A percentile compares a stretch with the other conserved stretches of the same genome.
Conservation (phyloP, 2,113 vertebrate species). For the Lophius piscatorius region DNA sequence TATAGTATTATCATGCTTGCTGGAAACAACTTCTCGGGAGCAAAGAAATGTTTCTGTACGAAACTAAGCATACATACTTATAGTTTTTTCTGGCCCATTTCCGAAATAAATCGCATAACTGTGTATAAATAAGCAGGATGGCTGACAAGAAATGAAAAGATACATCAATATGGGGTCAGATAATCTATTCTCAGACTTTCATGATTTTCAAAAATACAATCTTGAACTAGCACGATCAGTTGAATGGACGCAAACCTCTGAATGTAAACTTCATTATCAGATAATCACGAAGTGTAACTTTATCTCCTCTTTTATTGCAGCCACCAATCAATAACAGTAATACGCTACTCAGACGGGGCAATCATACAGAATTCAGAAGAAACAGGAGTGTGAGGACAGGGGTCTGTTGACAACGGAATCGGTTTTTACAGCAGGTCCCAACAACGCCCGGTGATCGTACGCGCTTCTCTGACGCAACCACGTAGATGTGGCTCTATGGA, state of each 20-base stretch:
- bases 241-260: neutral
- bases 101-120: too few relatives aligned
- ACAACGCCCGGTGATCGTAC: constrained; percentile 36
- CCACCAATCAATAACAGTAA: neutral
- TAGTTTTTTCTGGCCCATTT: too few relatives aligned
- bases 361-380: neutral
- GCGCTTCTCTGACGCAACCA: constrained; percentile 76
- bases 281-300: neutral
- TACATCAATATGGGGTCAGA: too few relatives aligned
- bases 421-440: constrained; percentile 56
- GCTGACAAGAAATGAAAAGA: too few relatives aligned
- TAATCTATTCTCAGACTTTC: too few relatives aligned
- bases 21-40: too few relatives aligned
- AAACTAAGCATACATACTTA: too few relatives aligned
- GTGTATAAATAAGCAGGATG: too few relatives aligned
- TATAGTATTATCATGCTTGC: neutral
- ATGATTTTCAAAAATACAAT: too few relatives aligned
- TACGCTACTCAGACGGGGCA: neutral
- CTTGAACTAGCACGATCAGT: too few relatives aligned
- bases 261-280: neutral
- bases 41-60: too few relatives aligned
- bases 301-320: neutral
- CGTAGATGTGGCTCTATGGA: constrained; percentile 65
- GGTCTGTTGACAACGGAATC: neutral
- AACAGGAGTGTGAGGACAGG: fast-evolving